Base-by-base conservation (phyloP, 2,888 invertebrate genomes). In the Vannuccia rotundouncinata region DNA sequence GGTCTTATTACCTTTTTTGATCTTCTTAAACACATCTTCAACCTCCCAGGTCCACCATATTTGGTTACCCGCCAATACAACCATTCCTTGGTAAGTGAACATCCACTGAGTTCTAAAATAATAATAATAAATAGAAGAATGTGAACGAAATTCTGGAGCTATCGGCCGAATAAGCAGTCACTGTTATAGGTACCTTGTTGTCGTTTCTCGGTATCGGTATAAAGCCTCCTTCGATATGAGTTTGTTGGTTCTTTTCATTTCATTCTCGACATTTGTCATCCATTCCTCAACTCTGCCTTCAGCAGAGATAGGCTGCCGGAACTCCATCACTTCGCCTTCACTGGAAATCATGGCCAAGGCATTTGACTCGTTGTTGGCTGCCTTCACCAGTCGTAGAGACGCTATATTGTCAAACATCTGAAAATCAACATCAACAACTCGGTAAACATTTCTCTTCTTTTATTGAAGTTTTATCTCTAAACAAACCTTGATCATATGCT, bases 31-130 rank as follows among this genome's bases (percentile, higher is more conserved):
- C 0, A 94, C 93, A 85, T 95, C 93, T 85, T 95, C 95, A 0
- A 95, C 94, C 87, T 95, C 95, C 2, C 94, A 94, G 0, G 95
- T 95, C 95, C 95, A 95, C 95, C 95, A 95, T 0, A 95, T 92
- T 84, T 93, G 93, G 89, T 94, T 94, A 0, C 93, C 93, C 0
- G 92, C 93, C 25, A 94, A 89, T 83, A 92, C 91, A 74, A 94
- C 91, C 93, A 94, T 94, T 78, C 95, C 95, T 86, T 93, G 93
- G 88, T 93, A 95, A 83, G 93, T 92, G 85, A 94, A 85, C 90
- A 95, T 94, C 95, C 95, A 95, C 29, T 93, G 91, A 0, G 92
- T 91, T 86, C 95, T 92, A 22, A 59, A 59, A 31, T 78, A 76
- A 17, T 45, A 77, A 29, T 59, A 22, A 81, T 22, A 79, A 31